These are phyloP conservation scores for Lytechinus variegatus DNA, from an alignment of 35 echinoderm and acorn worm genomes.

Conservation along the genomic window DNA sequence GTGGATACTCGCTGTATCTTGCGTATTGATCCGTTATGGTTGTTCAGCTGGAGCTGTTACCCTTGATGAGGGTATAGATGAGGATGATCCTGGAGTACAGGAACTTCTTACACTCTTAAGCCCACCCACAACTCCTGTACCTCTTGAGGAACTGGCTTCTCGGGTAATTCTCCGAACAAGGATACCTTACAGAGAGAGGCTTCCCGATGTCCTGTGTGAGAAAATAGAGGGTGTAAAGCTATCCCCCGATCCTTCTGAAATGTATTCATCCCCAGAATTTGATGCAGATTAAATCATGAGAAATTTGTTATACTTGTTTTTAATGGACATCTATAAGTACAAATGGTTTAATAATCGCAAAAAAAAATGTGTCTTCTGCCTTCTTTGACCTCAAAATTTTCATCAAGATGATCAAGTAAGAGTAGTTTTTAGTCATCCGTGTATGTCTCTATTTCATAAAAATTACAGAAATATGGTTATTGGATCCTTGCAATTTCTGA, in stretches of 20 bases:
- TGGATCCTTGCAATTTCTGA: no score
- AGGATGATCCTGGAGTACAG: neutral
- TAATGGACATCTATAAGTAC: no score
- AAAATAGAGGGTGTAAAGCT: slow-evolving; percentile 3
- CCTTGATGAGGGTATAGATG: neutral
- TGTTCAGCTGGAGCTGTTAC: neutral
- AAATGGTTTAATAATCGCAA: no score
- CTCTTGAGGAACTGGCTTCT: neutral
- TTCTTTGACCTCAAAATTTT: no score
- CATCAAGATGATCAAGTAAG: no score
- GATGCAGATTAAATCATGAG: neutral
- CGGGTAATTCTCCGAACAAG: neutral
- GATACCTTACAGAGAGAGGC: neutral
- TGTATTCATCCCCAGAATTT: neutral
- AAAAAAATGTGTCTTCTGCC: no score
- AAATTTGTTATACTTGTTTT: neutral
- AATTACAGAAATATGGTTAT: no score
- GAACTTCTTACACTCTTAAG: neutral
- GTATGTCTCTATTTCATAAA: no score
- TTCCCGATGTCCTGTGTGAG: neutral
- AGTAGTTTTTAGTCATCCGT: no score
- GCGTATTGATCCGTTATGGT: neutral
- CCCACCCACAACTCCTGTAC: neutral
- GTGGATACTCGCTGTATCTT: neutral
- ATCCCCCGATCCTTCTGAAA: neutral